Percentiles rank a stretch among this genome's conserved stretches.
phyloP scores from a whole-genome alignment of 2,797 vertebrate genomes.

The Lophura swinhoii region DNA sequence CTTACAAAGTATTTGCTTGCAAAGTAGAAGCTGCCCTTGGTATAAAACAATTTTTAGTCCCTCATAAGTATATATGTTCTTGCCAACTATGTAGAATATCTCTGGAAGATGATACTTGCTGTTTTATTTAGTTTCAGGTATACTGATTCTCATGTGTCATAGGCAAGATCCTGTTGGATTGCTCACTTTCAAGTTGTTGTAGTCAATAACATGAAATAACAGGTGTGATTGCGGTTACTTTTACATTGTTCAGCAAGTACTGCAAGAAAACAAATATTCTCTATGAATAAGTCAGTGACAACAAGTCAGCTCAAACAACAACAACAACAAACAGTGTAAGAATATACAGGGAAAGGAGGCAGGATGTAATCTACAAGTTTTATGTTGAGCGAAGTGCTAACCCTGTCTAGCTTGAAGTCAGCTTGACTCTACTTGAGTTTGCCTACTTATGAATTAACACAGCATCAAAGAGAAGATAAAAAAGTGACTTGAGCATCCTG shows the following conservation, averaged over 20 bases:
- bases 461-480: not conserved
- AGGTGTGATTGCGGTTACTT: not conserved
- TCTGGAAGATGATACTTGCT: not conserved
- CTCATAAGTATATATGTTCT: fast-evolving
- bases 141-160: not conserved
- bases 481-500: not conserved
- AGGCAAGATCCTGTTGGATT: not conserved
- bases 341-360: not conserved
- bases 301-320: not conserved
- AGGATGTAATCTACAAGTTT: not conserved
- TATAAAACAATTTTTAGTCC: not conserved
- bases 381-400: not conserved
- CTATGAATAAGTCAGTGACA: not conserved
- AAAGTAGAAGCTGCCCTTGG: fast-evolving
- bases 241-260: not conserved
- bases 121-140: not conserved
- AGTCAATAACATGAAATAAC: not conserved
- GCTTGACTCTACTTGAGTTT: not conserved
- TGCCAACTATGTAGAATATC: not conserved
- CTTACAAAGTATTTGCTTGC: not conserved
- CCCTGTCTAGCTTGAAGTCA: not conserved
- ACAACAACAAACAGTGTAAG: not conserved
- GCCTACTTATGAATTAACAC: fast-evolving
- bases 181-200: not conserved
- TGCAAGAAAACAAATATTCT: fast-evolving